A percentile compares a stretch with the other conserved stretches of the same genome.
phyloP scores from a whole-genome alignment of 2,888 invertebrate genomes.

The Athalia cordata region DNA sequence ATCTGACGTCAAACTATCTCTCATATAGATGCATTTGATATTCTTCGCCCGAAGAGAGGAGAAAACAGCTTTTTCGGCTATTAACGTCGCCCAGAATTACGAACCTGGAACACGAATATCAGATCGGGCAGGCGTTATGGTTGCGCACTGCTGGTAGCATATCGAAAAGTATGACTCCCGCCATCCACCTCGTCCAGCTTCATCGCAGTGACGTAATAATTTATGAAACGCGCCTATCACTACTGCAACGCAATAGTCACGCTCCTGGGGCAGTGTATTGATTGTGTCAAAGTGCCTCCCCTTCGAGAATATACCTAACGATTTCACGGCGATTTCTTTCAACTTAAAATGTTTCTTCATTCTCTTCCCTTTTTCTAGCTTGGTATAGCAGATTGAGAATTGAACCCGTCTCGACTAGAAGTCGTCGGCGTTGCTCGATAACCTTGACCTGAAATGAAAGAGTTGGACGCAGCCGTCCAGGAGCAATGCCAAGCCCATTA shows the following conservation, averaged over 20 bases:
- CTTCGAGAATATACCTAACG: constrained; percentile 28
- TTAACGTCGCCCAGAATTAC: constrained; percentile 30
- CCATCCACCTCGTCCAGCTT: constrained; percentile 24
- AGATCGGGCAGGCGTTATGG: constrained; percentile 30
- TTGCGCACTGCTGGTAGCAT: constrained; percentile 25
- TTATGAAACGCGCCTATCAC: constrained; percentile 36
- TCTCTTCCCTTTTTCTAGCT: not conserved
- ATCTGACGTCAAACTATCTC: too few relatives aligned
- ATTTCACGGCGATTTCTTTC: constrained; percentile 23
- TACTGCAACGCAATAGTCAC: constrained; percentile 42
- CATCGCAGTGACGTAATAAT: constrained; percentile 38
- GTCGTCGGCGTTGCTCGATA: constrained; percentile 19
- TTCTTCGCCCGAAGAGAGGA: not conserved
- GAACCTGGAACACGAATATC: constrained; percentile 37
- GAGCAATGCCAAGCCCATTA: not conserved
- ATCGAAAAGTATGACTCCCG: constrained; percentile 33
- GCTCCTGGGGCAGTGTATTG: constrained; percentile 38
- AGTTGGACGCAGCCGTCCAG: not conserved
- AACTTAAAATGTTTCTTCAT: not conserved
- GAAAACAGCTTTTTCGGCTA: constrained; percentile 9
- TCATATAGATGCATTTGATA: not conserved
- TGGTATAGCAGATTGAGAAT: not conserved
- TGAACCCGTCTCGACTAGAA: constrained; percentile 1
- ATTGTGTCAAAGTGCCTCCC: constrained; percentile 33
- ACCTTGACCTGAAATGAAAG: constrained; percentile 33